phyloP scores from a whole-genome alignment of 2,113 vertebrate species.

The Setophaga petechia region DNA sequence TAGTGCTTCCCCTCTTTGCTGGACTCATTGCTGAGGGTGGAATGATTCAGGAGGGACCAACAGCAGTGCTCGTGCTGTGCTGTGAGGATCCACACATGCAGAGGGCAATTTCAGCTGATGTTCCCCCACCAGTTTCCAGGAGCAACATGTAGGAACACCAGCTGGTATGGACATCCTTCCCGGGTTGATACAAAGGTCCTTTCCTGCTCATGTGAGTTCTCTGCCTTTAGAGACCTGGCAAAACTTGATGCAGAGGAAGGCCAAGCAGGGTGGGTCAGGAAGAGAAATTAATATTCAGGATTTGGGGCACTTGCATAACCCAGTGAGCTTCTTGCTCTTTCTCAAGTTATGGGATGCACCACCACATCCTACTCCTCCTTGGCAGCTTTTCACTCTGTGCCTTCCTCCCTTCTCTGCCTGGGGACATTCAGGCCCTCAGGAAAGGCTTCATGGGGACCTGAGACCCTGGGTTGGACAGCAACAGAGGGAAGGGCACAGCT shows the following conservation, averaged over 20 bases:
- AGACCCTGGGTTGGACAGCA: neutral
- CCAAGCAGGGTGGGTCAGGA: neutral
- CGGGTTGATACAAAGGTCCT: fast-evolving
- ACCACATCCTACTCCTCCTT: neutral
- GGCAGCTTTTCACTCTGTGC: neutral
- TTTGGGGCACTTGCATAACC: neutral
- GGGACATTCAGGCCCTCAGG: neutral
- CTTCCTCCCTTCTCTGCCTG: neutral
- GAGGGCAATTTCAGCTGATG: neutral
- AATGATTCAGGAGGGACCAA: neutral
- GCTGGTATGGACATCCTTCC: neutral
- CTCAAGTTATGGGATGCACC: neutral
- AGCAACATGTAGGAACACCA: neutral
- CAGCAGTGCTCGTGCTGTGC: fast-evolving
- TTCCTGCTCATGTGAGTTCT: neutral
- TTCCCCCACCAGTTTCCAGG: neutral
- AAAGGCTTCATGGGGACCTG: fast-evolving
- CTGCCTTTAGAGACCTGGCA: neutral
- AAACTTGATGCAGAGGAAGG: neutral
- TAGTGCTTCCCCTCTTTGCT: neutral
- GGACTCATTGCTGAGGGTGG: neutral
- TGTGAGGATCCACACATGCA: neutral
- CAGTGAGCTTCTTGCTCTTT: neutral
- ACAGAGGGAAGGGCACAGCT: neutral
- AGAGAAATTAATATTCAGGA: neutral